phyloP scores from a whole-genome alignment of 2,888 invertebrate genomes.

The Acanthosepion esculentum region DNA sequence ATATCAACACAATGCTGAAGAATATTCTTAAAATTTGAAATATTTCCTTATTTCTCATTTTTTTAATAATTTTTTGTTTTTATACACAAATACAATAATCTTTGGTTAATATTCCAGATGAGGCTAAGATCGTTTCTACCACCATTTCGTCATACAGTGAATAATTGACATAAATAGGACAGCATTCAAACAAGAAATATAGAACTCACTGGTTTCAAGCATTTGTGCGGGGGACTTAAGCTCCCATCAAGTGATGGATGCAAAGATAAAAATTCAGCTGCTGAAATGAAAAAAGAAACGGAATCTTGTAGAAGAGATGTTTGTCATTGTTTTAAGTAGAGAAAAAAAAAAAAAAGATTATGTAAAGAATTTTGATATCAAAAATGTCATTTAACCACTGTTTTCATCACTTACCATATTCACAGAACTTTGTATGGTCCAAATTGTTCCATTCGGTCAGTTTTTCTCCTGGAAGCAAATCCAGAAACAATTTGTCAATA shows the following conservation, averaged over 20 bases:
- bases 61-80: too few relatives aligned
- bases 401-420: conserved; percentile 65
- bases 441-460: conserved; percentile 76
- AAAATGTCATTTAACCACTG: too few relatives aligned
- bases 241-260: conserved; percentile 70
- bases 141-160: not conserved
- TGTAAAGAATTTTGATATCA: too few relatives aligned
- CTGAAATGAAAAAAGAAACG: conserved; percentile 51
- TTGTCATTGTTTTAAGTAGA: not conserved
- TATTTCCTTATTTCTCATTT: too few relatives aligned
- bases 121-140: not conserved
- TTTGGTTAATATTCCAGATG: too few relatives aligned
- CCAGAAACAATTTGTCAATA: not conserved
- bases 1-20: too few relatives aligned
- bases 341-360: not conserved
- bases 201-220: conserved; percentile 57
- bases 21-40: too few relatives aligned
- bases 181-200: not conserved
- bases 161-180: not conserved
- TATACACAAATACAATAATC: too few relatives aligned
- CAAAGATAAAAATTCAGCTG: conserved; percentile 73
- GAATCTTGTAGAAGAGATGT: not conserved
- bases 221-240: conserved; percentile 61
- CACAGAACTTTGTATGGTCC: conserved; percentile 74
- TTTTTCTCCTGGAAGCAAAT: conserved; percentile 76